Percentiles rank a stretch among this genome's conserved stretches.
Conservation (phyloP, 2,113 vertebrate genomes). For the Diadophis punctatus region DNA sequence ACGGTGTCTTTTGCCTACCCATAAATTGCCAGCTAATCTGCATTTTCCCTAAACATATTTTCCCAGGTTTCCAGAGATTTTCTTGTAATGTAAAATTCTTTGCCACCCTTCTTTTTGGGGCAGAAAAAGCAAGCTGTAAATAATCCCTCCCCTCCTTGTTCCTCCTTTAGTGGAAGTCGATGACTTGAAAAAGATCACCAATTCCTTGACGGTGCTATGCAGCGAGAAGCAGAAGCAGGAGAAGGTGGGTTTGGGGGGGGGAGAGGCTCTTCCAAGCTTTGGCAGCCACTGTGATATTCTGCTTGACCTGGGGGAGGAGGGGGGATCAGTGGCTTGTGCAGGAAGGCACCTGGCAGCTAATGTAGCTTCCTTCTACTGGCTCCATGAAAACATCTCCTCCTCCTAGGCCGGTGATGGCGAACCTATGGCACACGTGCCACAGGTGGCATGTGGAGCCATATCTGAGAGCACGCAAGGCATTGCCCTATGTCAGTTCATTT, state of each 20-base stretch:
- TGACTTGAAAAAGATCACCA: slow-evolving; percentile 96
- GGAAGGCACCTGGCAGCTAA: not conserved
- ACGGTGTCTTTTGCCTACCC: not conserved
- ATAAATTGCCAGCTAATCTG: not conserved
- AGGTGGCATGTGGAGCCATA: no score
- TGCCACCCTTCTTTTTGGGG: not conserved
- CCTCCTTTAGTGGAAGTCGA: slow-evolving; percentile 87
- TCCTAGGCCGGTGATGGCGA: no score
- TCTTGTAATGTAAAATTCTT: not conserved
- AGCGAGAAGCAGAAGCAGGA: slow-evolving; percentile 99
- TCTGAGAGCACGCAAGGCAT: no score
- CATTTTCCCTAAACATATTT: not conserved
- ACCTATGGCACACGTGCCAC: no score
- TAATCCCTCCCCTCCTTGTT: not conserved
- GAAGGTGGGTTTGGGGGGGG: slow-evolving; percentile 77
- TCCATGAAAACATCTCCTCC: not conserved
- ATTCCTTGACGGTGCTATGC: slow-evolving; percentile 90
- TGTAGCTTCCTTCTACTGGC: not conserved
- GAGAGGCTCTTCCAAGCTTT: not conserved
- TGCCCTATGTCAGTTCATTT: no score
- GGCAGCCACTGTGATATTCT: not conserved
- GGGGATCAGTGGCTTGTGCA: not conserved
- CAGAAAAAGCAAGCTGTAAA: not conserved
- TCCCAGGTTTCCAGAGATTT: not conserved
- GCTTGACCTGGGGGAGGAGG: not conserved